Conservation (phyloP, 2,888 invertebrate species). For the Drosophila mimetica region DNA sequence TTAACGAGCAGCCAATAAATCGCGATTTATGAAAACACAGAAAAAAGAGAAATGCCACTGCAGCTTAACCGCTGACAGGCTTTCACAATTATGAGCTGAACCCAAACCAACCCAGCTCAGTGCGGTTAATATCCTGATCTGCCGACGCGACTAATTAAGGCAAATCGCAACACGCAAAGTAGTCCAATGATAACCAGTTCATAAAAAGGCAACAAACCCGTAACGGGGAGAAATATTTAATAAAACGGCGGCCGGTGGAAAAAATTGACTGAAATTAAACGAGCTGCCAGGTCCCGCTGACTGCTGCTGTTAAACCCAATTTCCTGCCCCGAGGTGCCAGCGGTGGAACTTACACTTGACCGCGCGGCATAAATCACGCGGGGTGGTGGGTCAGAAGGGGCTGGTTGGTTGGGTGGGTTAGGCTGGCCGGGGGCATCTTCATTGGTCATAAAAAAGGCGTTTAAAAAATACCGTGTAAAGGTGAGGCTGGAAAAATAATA, state of each 20-base stretch:
- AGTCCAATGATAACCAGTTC: constrained; percentile 67
- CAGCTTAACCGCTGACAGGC: constrained; percentile 41
- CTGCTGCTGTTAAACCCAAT: constrained; percentile 75
- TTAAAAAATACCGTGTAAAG: constrained; percentile 53
- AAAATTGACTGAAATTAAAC: constrained; percentile 69
- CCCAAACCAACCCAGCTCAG: constrained; percentile 16
- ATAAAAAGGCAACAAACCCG: constrained; percentile 55
- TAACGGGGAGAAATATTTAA: constrained; percentile 64
- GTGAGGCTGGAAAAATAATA: constrained; percentile 63
- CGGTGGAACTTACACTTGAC: constrained; percentile 76
- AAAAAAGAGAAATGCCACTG: constrained; percentile 17
- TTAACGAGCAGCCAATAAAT: constrained; percentile 50
- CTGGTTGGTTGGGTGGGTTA: neutral
- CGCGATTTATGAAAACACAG: constrained; percentile 25
- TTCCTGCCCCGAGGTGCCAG: constrained; percentile 65
- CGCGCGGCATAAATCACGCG: constrained; percentile 73
- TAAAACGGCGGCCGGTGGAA: constrained; percentile 58
- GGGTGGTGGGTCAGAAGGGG: constrained; percentile 13
- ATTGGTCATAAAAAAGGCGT: constrained; percentile 58
- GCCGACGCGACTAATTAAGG: constrained; percentile 68
- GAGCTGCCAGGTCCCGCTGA: constrained; percentile 59
- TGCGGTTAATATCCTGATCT: constrained; percentile 40
- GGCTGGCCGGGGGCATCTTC: constrained; percentile 45
- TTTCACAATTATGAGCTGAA: constrained; percentile 24
- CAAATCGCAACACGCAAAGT: constrained; percentile 72